Evolutionary conservation across 2,888 invertebrate genomes (phyloP), one percentile per base, ranked within the genome.

Genomic region (Heterodera filipjevi): DNA sequence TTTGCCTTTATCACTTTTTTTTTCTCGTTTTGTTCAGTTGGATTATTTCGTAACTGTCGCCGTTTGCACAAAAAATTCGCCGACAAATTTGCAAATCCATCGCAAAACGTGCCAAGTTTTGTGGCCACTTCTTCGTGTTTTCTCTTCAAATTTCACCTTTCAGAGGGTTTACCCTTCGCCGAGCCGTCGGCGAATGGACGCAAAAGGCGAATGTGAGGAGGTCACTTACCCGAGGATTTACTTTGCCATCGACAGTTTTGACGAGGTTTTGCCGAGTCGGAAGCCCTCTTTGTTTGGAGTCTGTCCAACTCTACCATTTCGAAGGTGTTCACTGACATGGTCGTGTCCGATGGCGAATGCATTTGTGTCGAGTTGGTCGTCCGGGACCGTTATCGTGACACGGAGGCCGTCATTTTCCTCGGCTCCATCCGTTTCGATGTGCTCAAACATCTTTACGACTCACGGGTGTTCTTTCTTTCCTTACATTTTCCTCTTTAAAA

Each of bases 161-260:
- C 22, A 84, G 84, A 35, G 71, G 30, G 98, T 99, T 66, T 99
- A 96, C 91, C 96, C 99, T 33, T 96, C 96, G 71, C 99, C 99
- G 14, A 96, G 96, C 90, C 93, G 90, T 53, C 86, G 95, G 76
- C 92, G 98, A 89, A 93, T 95, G 91, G 98, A 99, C 96, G 94
- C 95, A 19, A 99, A 99, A 91, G 98, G 98, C 66, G 97, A 97
- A 89, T 93, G 94, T 77, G 99, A 99, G 90, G 96, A 97, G 91
- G 97, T 99, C 90, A 96, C 97, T 66, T 99, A 97, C 91, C 99
- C 99, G 2, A 95, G 96, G 91, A 95, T 99, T 87, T 99, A 96
- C 91, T 99, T 99, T 91, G 96, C 96, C 93, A 96, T 98, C 81
- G 98, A 99, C 91, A 96, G 97, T 91, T 98, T 97, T 90, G 97